These are phyloP conservation scores for Cataglyphis cursor DNA, from an alignment of 2,888 invertebrate genomes.

Conservation along the genomic window DNA sequence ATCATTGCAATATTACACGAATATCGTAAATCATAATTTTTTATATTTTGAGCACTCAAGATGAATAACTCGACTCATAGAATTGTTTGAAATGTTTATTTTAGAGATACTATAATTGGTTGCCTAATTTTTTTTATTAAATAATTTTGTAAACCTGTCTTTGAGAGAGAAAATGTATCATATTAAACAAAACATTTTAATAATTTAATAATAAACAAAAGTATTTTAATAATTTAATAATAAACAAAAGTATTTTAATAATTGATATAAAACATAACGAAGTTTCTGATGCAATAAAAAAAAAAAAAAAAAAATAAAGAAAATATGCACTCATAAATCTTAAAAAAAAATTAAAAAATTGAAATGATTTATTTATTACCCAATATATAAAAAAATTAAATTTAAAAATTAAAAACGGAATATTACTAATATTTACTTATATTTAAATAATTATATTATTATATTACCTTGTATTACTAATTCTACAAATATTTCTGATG, in stretches of 20 bases:
- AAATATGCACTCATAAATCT: not conserved
- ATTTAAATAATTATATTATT: not conserved
- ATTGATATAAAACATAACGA: not conserved
- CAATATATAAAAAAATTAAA: not conserved
- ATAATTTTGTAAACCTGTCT: not conserved
- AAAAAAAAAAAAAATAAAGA: too few species aligned
- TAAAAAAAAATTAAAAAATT: not conserved
- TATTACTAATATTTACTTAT: not conserved
- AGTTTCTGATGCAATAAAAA: too few species aligned
- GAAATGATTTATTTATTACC: not conserved
- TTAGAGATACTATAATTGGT: not conserved
- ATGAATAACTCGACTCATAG: not conserved
- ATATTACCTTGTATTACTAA: not conserved
- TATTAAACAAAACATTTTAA: not conserved
- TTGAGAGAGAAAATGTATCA: not conserved
- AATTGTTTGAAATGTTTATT: slow-evolving; percentile 1
- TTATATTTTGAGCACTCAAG: not conserved
- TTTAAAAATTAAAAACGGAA: not conserved
- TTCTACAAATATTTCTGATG: not conserved
- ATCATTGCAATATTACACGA: not conserved
- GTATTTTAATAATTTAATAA: not conserved
- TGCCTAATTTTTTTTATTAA: not conserved
- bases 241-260: not conserved
- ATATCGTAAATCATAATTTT: not conserved
- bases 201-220: too few species aligned